These are phyloP conservation scores for Drosophila insularis DNA, from an alignment of 1,140 invertebrate genomes.

Conservation along the genomic window DNA sequence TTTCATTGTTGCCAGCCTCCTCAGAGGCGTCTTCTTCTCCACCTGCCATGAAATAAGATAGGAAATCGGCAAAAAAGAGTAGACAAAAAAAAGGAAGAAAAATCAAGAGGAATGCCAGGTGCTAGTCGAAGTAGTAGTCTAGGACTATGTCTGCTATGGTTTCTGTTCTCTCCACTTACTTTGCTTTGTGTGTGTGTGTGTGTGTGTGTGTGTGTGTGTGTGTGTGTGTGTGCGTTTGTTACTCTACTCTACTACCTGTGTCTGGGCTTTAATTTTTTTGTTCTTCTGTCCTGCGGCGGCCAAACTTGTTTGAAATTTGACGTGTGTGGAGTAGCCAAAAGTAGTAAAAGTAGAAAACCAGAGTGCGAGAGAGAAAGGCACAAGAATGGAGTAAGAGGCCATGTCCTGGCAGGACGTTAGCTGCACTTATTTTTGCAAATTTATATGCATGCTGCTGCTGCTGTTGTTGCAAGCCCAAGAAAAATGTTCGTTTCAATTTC, in stretches of 20 bases:
- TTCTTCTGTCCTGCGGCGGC: constrained; percentile 61
- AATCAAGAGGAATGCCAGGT: constrained; percentile 35
- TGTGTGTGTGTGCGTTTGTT: not conserved
- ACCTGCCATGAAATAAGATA: constrained; percentile 46
- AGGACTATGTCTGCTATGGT: constrained; percentile 5
- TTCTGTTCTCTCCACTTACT: not conserved
- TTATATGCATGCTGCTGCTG: constrained; percentile 56
- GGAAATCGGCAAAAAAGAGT: constrained; percentile 29
- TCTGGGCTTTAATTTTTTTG: constrained; percentile 57
- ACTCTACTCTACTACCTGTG: constrained; percentile 34
- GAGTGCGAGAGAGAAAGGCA: not conserved
- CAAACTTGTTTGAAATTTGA: constrained; percentile 78
- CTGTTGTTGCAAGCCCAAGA: constrained; percentile 29
- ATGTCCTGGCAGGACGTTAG: constrained; percentile 14
- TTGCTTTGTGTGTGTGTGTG: no score
- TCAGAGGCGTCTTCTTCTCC: not conserved
- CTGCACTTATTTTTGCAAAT: constrained; percentile 69
- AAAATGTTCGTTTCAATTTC: constrained; percentile 71
- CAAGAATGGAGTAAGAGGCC: not conserved
- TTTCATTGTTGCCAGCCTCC: constrained; percentile 37
- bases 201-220: not conserved
- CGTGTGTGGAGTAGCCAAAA: constrained; percentile 65
- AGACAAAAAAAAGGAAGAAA: not conserved
- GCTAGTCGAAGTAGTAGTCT: constrained; percentile 21
- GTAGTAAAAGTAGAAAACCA: constrained; percentile 2